Base-by-base conservation (phyloP, 2,797 vertebrate species). In the Artibeus jamaicensis region DNA sequence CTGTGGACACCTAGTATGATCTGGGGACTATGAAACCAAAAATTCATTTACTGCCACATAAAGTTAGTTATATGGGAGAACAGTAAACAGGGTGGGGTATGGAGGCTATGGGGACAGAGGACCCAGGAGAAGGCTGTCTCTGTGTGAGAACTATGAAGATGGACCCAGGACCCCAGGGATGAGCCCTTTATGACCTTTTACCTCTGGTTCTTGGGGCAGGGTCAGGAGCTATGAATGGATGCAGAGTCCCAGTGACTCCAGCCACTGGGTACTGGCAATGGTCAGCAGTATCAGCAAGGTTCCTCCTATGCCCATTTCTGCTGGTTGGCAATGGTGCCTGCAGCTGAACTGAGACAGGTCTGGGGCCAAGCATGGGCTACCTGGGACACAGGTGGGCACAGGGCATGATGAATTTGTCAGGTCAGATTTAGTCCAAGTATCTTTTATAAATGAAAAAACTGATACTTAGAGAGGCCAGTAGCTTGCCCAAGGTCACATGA, bases 81-180 rank as follows among this genome's bases (percentile, higher is more conserved):
- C 44, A n/a, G 22, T 21, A 19, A 10, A 26, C 15, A 46, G 39
- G 53, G 5, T 9, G 3, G 16, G 18, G 9, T 0, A 0, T 39
- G 19, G 44, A 39, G 18, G 21, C 10, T 18, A 11, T 0, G 6
- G 42, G 76, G 29, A 9, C 21, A 68, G 82, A 50, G 29, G 16
- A 15, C 59, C 74, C 16, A 18, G 71, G 82, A 46, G 26, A 91
- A 79, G 18, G 3, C 9, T 32, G 50, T 24, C 34, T 37, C 24
- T 59, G 48, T 57, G 21, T 37, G n/a, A 62, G 34, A 37, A 34
- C 24, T 21, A 7, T 12, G 12, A 57, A 65, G 59, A 74, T 59
- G 18, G 26, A 0, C 4, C 5, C 15, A 32, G 4, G 29, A n/a
- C 50, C 57, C 0, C 0, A 32, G 53, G 34, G 7, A 8, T 4